Conservation (phyloP, 2,113 vertebrate genomes). For the Rhodinocichla rosea region DNA sequence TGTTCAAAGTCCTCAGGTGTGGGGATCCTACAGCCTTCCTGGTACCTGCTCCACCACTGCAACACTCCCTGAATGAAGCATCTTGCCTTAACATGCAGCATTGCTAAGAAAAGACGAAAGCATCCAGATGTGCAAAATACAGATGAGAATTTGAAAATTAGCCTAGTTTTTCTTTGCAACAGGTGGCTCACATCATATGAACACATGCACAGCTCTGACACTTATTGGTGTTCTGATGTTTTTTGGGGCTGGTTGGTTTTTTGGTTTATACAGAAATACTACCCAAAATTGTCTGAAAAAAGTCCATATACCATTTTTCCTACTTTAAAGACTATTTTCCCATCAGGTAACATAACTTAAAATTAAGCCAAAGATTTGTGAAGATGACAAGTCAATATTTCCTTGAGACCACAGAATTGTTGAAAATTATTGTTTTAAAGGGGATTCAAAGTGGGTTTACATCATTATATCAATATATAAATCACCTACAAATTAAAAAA, state of each 20-base stretch:
- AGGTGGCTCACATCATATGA: not conserved
- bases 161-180: not conserved
- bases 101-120: not conserved
- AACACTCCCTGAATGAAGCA: not conserved
- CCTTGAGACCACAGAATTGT: slow-evolving; percentile 19
- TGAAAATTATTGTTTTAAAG: slow-evolving; percentile 35
- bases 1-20: not conserved
- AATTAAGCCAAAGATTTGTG: slow-evolving; percentile 18
- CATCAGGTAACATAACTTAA: slow-evolving; percentile 35
- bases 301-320: not conserved
- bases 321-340: not conserved
- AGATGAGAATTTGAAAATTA: not conserved
- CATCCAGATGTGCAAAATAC: not conserved
- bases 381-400: not conserved
- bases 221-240: not conserved
- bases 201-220: not conserved
- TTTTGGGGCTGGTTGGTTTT: not conserved
- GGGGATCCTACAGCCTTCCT: not conserved
- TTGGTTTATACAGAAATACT: not conserved
- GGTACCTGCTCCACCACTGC: not conserved
- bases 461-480: slow-evolving; percentile 31
- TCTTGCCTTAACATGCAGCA: not conserved
- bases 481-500: not conserved
- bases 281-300: not conserved
- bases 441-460: not conserved